These are phyloP conservation scores for Chrosomus eos DNA, from an alignment of 2,797 vertebrate genomes.

Conservation along the genomic window DNA sequence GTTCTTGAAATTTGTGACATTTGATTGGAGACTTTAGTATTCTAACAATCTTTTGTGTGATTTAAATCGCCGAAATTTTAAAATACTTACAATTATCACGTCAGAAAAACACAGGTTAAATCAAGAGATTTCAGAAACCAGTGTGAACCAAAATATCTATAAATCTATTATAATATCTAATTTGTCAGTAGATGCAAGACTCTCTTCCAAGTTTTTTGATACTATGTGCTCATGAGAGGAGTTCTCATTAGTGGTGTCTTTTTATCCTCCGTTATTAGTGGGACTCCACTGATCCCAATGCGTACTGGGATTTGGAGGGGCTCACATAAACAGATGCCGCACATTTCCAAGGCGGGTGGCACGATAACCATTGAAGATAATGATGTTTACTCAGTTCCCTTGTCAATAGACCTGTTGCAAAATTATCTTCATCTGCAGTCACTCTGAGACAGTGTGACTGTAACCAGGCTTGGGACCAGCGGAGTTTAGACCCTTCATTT, in stretches of 20 bases:
- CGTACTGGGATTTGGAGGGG: constrained; percentile 65
- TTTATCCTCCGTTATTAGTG: constrained; percentile 60
- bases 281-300: constrained; percentile 68
- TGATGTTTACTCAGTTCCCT: constrained; percentile 70
- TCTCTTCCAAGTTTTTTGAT: constrained; percentile 69
- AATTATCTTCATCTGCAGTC: constrained; percentile 59
- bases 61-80: neutral
- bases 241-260: constrained; percentile 75
- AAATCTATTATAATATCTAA: constrained; percentile 52
- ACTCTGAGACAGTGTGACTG: constrained; percentile 49
- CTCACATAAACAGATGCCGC: constrained; percentile 75
- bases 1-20: neutral
- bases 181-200: constrained; percentile 68
- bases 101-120: neutral
- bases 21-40: neutral
- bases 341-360: constrained; percentile 63
- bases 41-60: neutral
- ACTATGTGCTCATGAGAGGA: constrained; percentile 66
- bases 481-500: constrained; percentile 53
- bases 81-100: neutral
- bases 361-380: constrained; percentile 64
- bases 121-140: constrained; percentile 10
- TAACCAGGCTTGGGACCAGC: constrained; percentile 40
- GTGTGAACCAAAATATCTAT: constrained; percentile 24
- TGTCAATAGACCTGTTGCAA: constrained; percentile 56